Base-by-base conservation (phyloP, 2,113 vertebrate species). In the Xenopus laevis region DNA sequence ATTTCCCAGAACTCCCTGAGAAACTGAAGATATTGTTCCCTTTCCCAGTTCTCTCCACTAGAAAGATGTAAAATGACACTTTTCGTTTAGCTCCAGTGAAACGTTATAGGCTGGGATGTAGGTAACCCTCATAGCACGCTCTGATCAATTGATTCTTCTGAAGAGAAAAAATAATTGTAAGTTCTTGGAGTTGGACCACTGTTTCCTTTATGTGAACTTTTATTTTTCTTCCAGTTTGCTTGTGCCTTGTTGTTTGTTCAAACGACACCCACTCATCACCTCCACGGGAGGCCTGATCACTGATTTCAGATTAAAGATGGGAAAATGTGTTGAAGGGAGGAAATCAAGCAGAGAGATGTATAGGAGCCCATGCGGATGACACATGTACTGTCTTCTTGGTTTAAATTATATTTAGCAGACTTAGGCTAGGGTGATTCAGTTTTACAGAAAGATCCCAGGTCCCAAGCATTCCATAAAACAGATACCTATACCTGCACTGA, bases 1-100 rank as follows among this genome's bases (percentile, higher is more conserved):
- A 61, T 61, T 33, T 57, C 72, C 55, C 63, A 59, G 20, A 59
- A 64, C 30, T 73, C 64, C 71, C 63, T 66, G 50, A 18, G 47
- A 53, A 27, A n/a, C n/a, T n/a, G 23, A 18, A 20, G 20, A 18
- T 50, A 40, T 9, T 50, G 53, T 55, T n/a, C 53, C 53, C 13
- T 55, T 55, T 55, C 18, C 53, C 17, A n/a, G 17, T 16, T 0
- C 13, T 4, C 16, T 55, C 53, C 16, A 16, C 9, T 55, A 55
- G 53, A 16, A 55, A n/a, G 17, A 16, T n/a, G 16, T 55, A n/a
- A 55, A 55, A 55, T 50, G 6, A 55, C 53, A 8, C 15, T 55
- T n/a, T 55, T 50, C 47, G 12, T 50, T 50, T 50, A 50, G 15
- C 47, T 50, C 47, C 47, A 2, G 33, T 50, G 16, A n/a, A 55